Conservation (phyloP, 2,113 vertebrate genomes). For the Odontophorus gujanensis region DNA sequence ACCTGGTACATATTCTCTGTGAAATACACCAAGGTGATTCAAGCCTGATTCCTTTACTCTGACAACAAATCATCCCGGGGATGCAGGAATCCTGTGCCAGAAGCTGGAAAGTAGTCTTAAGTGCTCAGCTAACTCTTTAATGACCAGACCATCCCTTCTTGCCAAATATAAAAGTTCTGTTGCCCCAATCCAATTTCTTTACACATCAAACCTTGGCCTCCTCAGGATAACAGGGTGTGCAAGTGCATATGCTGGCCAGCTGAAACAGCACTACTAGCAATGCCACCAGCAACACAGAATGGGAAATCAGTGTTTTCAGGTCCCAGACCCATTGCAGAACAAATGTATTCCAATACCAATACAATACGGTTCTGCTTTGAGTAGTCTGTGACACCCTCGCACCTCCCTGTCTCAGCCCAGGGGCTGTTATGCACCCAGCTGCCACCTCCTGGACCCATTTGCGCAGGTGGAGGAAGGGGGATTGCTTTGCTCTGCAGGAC, state of each 20-base stretch:
- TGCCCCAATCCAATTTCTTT: background rate
- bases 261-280: background rate
- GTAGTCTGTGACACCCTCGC: background rate
- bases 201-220: rapidly evolving
- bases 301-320: background rate
- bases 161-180: background rate
- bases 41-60: background rate
- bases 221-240: background rate
- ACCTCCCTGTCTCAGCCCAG: background rate
- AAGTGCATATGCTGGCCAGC: background rate
- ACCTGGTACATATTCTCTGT: background rate
- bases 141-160: background rate
- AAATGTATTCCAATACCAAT: background rate
- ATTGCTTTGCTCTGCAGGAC: background rate
- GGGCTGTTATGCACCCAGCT: background rate
- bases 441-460: background rate
- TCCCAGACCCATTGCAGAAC: background rate
- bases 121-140: background rate
- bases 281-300: background rate
- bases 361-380: background rate
- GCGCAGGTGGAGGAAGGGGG: background rate
- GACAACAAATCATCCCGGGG: background rate
- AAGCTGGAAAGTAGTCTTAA: background rate
- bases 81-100: background rate
- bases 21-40: conserved; percentile 29